These are phyloP conservation scores for Scaptomyza flava DNA, from an alignment of 2,888 invertebrate species.

Conservation along the genomic window DNA sequence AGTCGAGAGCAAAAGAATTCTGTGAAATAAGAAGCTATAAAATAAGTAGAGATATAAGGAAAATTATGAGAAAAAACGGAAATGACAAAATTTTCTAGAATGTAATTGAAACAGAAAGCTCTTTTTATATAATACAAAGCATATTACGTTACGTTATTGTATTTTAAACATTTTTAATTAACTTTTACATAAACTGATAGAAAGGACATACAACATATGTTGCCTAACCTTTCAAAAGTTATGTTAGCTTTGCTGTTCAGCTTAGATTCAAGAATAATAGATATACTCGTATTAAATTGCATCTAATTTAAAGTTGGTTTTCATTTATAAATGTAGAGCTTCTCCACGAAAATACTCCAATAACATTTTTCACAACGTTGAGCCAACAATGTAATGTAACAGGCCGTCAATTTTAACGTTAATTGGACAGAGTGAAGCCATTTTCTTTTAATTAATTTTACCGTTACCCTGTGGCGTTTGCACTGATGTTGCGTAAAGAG, in stretches of 20 bases:
- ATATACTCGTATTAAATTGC: too few species aligned
- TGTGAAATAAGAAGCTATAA: not conserved
- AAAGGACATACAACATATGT: too few species aligned
- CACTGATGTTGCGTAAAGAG: constrained; percentile 8
- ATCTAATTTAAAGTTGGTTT: too few species aligned
- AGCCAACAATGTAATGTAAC: constrained; percentile 20
- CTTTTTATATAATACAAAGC: not conserved
- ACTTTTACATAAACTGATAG: too few species aligned
- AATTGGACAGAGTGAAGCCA: constrained; percentile 42
- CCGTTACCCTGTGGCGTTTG: constrained; percentile 16
- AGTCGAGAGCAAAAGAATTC: not conserved
- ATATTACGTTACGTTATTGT: too few species aligned
- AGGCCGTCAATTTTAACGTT: constrained; percentile 34
- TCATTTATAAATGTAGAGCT: too few species aligned
- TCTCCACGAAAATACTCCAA: not conserved
- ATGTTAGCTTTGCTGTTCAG: too few species aligned
- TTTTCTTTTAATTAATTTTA: constrained; percentile 50
- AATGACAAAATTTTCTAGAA: not conserved
- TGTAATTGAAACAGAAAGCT: not conserved
- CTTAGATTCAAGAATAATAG: too few species aligned
- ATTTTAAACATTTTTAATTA: too few species aligned
- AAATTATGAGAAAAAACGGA: not conserved
- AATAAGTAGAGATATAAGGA: not conserved
- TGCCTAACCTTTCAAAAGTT: too few species aligned
- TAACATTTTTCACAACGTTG: too few species aligned